Evolutionary conservation across 2,888 invertebrate genomes (phyloP).

Genomic region (Phorcus lineatus): DNA sequence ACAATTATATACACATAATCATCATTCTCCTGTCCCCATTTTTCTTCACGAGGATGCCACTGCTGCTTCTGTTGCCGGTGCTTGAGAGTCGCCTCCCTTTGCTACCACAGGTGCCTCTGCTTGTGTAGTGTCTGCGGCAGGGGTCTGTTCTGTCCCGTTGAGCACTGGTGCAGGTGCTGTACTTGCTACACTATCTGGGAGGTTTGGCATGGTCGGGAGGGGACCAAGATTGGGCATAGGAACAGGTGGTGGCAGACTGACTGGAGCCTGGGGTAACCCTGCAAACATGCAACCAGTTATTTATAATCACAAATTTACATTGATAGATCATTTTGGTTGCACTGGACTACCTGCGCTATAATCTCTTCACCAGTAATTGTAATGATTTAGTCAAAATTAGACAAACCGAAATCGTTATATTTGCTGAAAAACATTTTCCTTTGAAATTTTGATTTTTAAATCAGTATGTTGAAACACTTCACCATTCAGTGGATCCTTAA

Average conservation of each 20-base stretch:
- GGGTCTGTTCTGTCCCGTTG: not conserved
- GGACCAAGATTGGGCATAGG: slow-evolving; percentile 32
- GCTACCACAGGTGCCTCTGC: not conserved
- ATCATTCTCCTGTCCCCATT: not conserved
- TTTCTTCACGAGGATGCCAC: not conserved
- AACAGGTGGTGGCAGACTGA: slow-evolving; percentile 30
- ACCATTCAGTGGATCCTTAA: no score
- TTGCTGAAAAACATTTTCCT: no score
- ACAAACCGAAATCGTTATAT: no score
- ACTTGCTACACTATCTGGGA: slow-evolving; percentile 13
- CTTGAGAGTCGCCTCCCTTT: slow-evolving; percentile 5
- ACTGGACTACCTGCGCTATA: no score
- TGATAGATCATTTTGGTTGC: no score
- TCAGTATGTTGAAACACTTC: no score
- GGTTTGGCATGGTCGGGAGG: slow-evolving; percentile 28
- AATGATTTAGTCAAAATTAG: no score
- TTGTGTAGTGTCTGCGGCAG: not conserved
- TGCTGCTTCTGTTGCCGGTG: slow-evolving; percentile 8
- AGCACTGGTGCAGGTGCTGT: not conserved
- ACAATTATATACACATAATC: not conserved
- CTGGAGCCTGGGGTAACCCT: slow-evolving; percentile 25
- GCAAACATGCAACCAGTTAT: slow-evolving; percentile 7
- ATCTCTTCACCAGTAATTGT: no score
- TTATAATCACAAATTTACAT: no score
- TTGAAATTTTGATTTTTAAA: no score